Evolutionary conservation across 2,888 invertebrate species (phyloP), one percentile per base, ranked within the genome.

Genomic region (Sesia bembeciformis): DNA sequence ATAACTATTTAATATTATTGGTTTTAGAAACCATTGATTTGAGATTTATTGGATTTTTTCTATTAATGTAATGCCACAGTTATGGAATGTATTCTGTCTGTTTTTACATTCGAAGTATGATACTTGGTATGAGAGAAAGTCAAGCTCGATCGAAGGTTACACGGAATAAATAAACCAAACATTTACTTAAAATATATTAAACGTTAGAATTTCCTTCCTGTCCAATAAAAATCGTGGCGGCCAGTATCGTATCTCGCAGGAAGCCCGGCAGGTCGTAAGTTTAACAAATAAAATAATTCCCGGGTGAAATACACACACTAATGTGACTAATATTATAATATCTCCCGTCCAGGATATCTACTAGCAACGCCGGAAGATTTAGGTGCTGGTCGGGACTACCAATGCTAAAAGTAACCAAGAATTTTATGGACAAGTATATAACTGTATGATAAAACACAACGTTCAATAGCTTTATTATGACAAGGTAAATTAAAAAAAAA

Each of bases 281-380:
- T 79, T 80, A 80, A 81, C 81, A 76, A 83, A 87, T 88, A 87
- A 86, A 87, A 88, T 89, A 85, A 87, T 87, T 86, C 77, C 72
- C 71, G 72, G 72, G 76, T 84, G 81, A 86, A 84, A 81, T 87
- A 87, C 78, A 81, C 78, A 80, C 79, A 84, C 86, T 88, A 88
- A 87, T 89, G 86, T 82, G 84, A 84, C 85, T 84, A 87, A 89
- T 89, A 88, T 88, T 85, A 80, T 86, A 88, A 85, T 87, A 86
- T 82, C 84, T 79, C 74, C 76, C 72, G 71, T 71, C 76, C 81
- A 81, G 86, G 84, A 79, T 80, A 80, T 86, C 86, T 86, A 81
- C 82, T 83, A 84, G 84, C 76, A 79, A 79, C 78, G 78, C 76
- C 68, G 78, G 81, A 75, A 86, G 86, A 88, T 88, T 89, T 88